A percentile compares a stretch with the other conserved stretches of the same genome.
Evolutionary conservation across 2,797 vertebrate genomes (phyloP).

Genomic region (Tangara arthus): DNA sequence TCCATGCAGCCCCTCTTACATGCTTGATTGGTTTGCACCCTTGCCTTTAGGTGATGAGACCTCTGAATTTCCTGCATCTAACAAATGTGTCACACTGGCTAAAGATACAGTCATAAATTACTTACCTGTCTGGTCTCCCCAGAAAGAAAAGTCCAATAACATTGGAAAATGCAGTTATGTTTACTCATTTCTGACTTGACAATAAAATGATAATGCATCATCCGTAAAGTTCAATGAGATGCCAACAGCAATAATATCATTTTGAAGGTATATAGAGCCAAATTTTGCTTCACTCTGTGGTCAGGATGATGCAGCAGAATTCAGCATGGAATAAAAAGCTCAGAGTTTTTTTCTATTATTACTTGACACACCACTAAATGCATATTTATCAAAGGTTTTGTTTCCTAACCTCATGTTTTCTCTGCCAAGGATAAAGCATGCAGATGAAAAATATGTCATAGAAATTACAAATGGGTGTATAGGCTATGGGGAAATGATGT

Average conservation of each 20-base stretch:
- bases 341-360: not conserved
- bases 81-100: not conserved
- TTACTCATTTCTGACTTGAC: not conserved
- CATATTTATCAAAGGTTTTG: constrained; percentile 32
- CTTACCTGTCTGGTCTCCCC: not conserved
- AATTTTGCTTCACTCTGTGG: not conserved
- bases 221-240: not conserved
- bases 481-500: constrained; percentile 74
- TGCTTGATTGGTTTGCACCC: not conserved
- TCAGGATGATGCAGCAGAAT: constrained; percentile 4
- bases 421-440: constrained; percentile 35
- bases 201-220: not conserved
- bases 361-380: constrained; percentile 11
- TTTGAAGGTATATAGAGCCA: not conserved
- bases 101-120: not conserved
- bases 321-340: not conserved
- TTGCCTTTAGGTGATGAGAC: not conserved
- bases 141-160: not conserved
- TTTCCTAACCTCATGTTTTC: constrained; percentile 38
- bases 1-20: not conserved
- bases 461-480: constrained; percentile 70
- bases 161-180: not conserved
- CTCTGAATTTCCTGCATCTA: not conserved
- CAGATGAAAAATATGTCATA: constrained; percentile 47
- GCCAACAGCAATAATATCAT: not conserved